phyloP scores from a whole-genome alignment of 2,888 invertebrate species.

The Meghimatium bilineatum region DNA sequence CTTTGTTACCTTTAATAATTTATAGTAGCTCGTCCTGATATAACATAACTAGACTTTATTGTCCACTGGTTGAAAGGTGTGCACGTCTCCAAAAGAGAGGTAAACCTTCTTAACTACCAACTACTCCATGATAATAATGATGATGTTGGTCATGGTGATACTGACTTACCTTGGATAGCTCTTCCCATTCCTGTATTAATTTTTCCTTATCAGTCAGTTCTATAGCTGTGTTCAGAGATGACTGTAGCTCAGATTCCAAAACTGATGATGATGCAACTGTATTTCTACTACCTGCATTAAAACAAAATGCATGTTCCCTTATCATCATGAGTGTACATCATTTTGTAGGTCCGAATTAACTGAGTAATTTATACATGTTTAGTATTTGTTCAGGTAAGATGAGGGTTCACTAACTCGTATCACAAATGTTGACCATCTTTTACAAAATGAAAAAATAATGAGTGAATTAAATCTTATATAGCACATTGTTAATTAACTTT shows the following conservation, averaged over 20 bases:
- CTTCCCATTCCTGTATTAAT: slow-evolving; percentile 32
- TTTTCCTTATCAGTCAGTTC: slow-evolving; percentile 41
- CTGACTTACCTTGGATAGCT: slow-evolving; percentile 13
- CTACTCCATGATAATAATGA: neutral
- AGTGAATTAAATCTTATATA: too few species aligned
- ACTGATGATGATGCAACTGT: slow-evolving; percentile 65
- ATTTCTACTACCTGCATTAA: slow-evolving; percentile 63
- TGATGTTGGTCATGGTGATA: neutral
- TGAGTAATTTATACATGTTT: neutral
- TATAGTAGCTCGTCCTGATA: too few species aligned
- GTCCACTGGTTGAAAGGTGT: too few species aligned
- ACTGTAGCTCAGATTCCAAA: slow-evolving; percentile 66
- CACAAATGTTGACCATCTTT: too few species aligned
- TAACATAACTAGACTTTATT: too few species aligned
- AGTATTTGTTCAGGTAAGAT: too few species aligned
- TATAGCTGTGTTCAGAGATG: slow-evolving; percentile 34
- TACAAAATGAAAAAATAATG: too few species aligned
- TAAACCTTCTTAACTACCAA: too few species aligned
- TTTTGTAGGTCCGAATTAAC: neutral
- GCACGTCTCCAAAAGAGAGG: too few species aligned
- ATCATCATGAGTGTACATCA: neutral
- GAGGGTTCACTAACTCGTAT: too few species aligned
- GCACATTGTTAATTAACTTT: too few species aligned
- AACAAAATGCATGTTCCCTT: neutral
- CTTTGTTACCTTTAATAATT: too few species aligned